Conservation (phyloP, 1,140 invertebrate species). For the Trichonephila clavata region DNA sequence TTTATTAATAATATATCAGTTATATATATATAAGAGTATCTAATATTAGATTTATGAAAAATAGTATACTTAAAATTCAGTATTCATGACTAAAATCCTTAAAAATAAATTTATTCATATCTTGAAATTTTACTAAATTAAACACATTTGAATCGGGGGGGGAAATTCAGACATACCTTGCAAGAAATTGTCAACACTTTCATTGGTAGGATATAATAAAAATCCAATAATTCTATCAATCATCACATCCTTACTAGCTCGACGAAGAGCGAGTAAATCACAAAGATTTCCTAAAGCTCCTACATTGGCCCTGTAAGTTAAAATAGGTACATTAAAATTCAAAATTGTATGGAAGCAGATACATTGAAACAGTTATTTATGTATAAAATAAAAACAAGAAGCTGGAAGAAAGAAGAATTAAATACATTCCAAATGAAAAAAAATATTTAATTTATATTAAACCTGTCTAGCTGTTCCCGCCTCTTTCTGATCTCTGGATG, state of each 20-base stretch:
- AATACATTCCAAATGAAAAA: background rate
- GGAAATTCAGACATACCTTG: slow-evolving; percentile 18
- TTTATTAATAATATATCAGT: too few species aligned
- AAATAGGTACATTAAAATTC: background rate
- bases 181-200: slow-evolving; percentile 51
- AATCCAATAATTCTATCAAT: slow-evolving; percentile 65
- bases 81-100: too few species aligned
- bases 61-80: too few species aligned
- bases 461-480: slow-evolving; percentile 63
- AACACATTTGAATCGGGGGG: background rate
- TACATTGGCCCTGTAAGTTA: slow-evolving; percentile 30
- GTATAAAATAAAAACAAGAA: too few species aligned
- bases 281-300: slow-evolving; percentile 41
- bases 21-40: too few species aligned
- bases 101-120: too few species aligned
- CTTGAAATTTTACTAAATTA: too few species aligned
- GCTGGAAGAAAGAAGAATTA: background rate
- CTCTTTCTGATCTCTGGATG: slow-evolving; percentile 64
- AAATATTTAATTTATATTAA: background rate
- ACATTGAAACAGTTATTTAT: too few species aligned
- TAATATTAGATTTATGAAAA: too few species aligned
- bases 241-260: slow-evolving; percentile 62
- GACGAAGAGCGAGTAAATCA: slow-evolving; percentile 40
- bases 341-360: background rate
- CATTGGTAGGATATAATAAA: slow-evolving; percentile 35